These are phyloP conservation scores for Drosophila ficusphila DNA, from an alignment of 1,140 invertebrate genomes.

Conservation along the genomic window DNA sequence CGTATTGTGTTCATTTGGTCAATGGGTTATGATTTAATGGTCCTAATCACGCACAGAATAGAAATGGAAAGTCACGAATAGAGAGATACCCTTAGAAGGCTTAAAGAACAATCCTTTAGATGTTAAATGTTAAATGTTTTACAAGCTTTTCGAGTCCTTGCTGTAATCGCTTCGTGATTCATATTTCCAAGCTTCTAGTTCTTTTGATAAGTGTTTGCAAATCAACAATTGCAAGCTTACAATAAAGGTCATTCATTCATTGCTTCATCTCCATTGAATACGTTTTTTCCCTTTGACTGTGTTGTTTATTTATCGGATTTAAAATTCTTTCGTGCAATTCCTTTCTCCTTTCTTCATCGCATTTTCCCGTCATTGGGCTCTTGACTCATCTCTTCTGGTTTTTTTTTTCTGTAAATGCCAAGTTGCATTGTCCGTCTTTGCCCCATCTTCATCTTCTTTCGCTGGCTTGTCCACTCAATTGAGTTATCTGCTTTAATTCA, in stretches of 20 bases:
- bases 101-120: not conserved
- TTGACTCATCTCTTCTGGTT: constrained; percentile 1
- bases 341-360: not conserved
- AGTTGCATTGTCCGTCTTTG: constrained; percentile 6
- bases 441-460: not conserved
- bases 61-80: not conserved
- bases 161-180: no score
- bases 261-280: not conserved
- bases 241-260: not conserved
- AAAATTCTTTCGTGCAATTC: not conserved
- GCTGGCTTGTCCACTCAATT: constrained; percentile 57
- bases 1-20: constrained; percentile 24
- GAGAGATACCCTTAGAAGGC: not conserved
- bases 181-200: no score
- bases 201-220: not conserved
- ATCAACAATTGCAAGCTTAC: not conserved
- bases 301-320: not conserved
- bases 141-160: no score
- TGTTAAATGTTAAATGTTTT: no score
- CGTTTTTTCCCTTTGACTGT: not conserved
- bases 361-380: constrained; percentile 7
- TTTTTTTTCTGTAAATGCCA: constrained; percentile 28
- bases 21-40: constrained; percentile 45
- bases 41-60: constrained; percentile 10
- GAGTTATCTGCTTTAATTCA: constrained; percentile 73